A percentile compares a stretch with the other conserved stretches of the same genome.
These are phyloP conservation scores for Ophioderma brevispina DNA, from an alignment of 35 echinoderm and acorn worm species.

Conservation along the genomic window DNA sequence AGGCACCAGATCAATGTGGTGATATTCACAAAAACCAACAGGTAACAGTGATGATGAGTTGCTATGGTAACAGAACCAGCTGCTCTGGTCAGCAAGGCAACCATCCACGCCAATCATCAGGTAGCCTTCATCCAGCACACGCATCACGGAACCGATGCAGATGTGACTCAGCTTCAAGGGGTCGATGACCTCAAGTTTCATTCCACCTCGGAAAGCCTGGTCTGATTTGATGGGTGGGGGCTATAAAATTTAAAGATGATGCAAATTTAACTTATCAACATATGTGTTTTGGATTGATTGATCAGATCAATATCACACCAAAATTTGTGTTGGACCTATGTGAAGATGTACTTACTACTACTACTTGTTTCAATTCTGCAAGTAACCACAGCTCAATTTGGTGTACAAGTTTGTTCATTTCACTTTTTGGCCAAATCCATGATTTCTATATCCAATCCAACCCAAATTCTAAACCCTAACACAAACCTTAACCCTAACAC, in stretches of 20 bases:
- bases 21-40: constrained; percentile 92
- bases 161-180: constrained; percentile 88
- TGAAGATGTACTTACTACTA: too few relatives aligned
- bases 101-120: constrained; percentile 95
- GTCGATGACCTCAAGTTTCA: constrained; percentile 98
- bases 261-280: too few relatives aligned
- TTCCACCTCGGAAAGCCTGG: constrained; percentile 65
- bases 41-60: constrained; percentile 83
- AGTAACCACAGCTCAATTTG: too few relatives aligned
- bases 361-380: too few relatives aligned
- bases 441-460: too few relatives aligned
- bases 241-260: constrained; percentile 20
- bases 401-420: too few relatives aligned
- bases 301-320: too few relatives aligned
- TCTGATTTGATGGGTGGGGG: constrained; percentile 54
- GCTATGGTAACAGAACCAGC: constrained; percentile 94
- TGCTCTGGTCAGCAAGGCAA: constrained; percentile 70
- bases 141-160: constrained; percentile 90
- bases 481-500: too few relatives aligned
- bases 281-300: too few relatives aligned
- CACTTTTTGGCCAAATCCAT: too few relatives aligned
- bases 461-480: too few relatives aligned
- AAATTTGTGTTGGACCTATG: too few relatives aligned
- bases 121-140: constrained; percentile 80
- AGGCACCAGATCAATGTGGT: constrained; percentile 89